Base-by-base conservation (phyloP, 2,888 invertebrate species). In the Brachycybe producta region DNA sequence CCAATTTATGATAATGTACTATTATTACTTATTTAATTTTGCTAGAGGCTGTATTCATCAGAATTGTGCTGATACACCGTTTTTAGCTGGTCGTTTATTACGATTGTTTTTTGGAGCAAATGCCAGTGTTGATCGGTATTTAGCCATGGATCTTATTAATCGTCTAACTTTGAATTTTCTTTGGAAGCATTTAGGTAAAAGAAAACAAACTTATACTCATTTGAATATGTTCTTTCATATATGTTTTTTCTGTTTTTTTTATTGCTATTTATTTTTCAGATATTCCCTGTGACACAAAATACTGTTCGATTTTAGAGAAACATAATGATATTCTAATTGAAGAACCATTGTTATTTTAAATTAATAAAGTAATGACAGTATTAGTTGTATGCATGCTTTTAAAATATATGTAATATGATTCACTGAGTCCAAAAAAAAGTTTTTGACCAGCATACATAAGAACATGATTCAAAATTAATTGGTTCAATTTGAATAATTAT, bases 21-120 rank as follows among this genome's bases (percentile, higher is more conserved):
- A 13, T 32, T 32, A 11, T n/a, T n/a, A 32, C 11, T 11, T 11
- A 11, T 32, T n/a, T 11, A 21, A 44, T 39, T 39, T 26, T 51
- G 55, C 26, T 55, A 65, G 64, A 36, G 66, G 66, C 35, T 61
- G 64, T 13, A 66, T 66, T 19, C 67, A 67, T 52, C 64, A 66
- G 43, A 65, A 64, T 49, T 66, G 65, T 54, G 60, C 62, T 13
- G 68, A 68, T 56, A 62, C 65, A 32, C 62, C 65, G 26, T 68
- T 66, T 52, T 55, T 67, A 7, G 59, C 58, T 45, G 61, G 60
- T 36, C 55, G 55, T 44, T 58, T 58, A 21, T 53, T 63, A 24
- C 59, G 61, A 5, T 54, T 55, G 34, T 51, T 61, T n/a, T 50
- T 52, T 13, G 52, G 54, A 13, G 44, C 43, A n/a, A 36, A 34